These are phyloP conservation scores for Chrysopilus asiliformis DNA, from an alignment of 2,888 invertebrate genomes.

Conservation along the genomic window DNA sequence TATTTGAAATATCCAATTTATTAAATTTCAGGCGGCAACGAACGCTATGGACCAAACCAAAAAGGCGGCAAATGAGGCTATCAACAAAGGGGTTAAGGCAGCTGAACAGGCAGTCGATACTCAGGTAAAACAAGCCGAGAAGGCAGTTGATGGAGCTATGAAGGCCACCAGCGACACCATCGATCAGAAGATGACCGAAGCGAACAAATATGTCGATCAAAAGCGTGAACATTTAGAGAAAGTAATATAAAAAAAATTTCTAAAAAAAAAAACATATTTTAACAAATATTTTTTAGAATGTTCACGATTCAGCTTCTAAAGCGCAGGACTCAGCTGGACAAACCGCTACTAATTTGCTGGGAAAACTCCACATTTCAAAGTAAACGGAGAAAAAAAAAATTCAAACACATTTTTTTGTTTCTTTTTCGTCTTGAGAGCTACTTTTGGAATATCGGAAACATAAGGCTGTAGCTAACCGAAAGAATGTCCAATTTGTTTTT, in stretches of 20 bases:
- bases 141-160: conserved; percentile 42
- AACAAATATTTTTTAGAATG: conserved; percentile 18
- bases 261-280: background rate
- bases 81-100: conserved; percentile 38
- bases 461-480: too few species aligned
- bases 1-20: background rate
- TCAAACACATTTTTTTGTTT: background rate
- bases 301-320: conserved; percentile 27
- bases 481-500: too few species aligned
- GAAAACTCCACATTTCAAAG: conserved; percentile 25
- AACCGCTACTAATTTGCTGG: conserved; percentile 29
- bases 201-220: conserved; percentile 47
- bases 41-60: conserved; percentile 37
- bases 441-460: too few species aligned
- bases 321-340: conserved; percentile 28
- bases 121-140: conserved; percentile 38
- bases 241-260: conserved; percentile 12
- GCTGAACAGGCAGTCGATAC: conserved; percentile 37
- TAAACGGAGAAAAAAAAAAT: background rate
- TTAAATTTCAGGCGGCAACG: conserved; percentile 26
- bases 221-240: conserved; percentile 39
- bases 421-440: too few species aligned
- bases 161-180: conserved; percentile 44
- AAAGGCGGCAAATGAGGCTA: conserved; percentile 36
- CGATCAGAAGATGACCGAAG: conserved; percentile 48